These are phyloP conservation scores for Sinocyclocheilus grahami DNA, from an alignment of 2,113 vertebrate genomes.

Conservation along the genomic window DNA sequence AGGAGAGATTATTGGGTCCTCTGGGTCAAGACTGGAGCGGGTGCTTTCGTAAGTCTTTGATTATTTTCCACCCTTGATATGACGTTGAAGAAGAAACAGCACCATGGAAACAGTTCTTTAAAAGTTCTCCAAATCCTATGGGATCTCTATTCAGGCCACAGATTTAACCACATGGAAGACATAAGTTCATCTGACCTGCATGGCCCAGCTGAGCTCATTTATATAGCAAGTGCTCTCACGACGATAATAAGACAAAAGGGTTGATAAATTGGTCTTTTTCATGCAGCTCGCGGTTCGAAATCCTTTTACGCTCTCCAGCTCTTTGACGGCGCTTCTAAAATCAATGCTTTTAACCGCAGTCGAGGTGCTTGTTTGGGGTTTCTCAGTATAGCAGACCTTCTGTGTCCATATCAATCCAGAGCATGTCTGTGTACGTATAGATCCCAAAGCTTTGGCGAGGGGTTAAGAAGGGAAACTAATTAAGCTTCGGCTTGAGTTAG, in stretches of 20 bases:
- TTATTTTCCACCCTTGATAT: constrained; percentile 26
- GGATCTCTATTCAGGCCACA: constrained; percentile 24
- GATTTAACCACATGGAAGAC: constrained; percentile 28
- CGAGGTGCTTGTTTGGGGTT: constrained; percentile 15
- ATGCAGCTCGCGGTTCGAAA: not conserved
- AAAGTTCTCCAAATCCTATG: constrained; percentile 14
- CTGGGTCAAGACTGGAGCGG: constrained; percentile 74
- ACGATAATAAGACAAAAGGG: constrained; percentile 8
- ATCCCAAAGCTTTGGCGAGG: constrained; percentile 33
- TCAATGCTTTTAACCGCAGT: constrained; percentile 18
- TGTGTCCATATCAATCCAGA: constrained; percentile 3
- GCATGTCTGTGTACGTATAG: not conserved
- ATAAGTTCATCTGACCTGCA: not conserved
- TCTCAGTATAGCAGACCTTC: not conserved
- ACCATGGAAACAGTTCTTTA: constrained; percentile 28
- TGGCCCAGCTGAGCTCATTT: constrained; percentile 20
- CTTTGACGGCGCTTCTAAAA: not conserved
- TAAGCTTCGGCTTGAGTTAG: not conserved
- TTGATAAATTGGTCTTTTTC: constrained; percentile 21
- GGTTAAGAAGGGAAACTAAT: constrained; percentile 37
- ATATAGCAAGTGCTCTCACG: constrained; percentile 1
- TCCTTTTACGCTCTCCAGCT: not conserved
- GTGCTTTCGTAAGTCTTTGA: constrained; percentile 75
- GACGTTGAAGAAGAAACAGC: not conserved
- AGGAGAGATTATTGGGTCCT: constrained; percentile 80